Evolutionary conservation across 1,140 invertebrate species (phyloP).

Genomic region (Trichogramma pretiosum): DNA sequence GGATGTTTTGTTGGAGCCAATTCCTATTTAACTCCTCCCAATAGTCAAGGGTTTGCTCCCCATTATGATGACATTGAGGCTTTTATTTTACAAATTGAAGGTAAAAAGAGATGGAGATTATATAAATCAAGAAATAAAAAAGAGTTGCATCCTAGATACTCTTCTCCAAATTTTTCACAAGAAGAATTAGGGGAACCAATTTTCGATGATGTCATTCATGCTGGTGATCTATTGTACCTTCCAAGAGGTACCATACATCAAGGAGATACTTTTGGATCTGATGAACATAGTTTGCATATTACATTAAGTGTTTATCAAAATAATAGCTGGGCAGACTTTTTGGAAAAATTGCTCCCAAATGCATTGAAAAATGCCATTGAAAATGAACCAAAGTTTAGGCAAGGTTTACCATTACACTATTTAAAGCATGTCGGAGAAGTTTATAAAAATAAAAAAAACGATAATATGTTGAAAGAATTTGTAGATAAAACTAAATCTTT

Average conservation of each 20-base stretch:
- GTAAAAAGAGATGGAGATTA: constrained; percentile 87
- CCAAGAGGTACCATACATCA: constrained; percentile 92
- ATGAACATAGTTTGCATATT: constrained; percentile 81
- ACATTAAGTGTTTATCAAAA: constrained; percentile 88
- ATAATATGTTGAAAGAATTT: constrained; percentile 48
- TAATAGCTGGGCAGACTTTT: constrained; percentile 80
- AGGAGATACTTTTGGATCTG: constrained; percentile 59
- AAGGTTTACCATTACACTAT: constrained; percentile 74
- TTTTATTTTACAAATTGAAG: constrained; percentile 93
- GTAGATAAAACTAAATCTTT: constrained; percentile 52
- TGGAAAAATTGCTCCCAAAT: constrained; percentile 71
- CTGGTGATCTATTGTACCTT: constrained; percentile 88
- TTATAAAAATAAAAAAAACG: constrained; percentile 45
- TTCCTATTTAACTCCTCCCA: constrained; percentile 89
- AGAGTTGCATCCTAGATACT: constrained; percentile 68
- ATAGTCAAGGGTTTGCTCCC: constrained; percentile 93
- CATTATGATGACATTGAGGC: constrained; percentile 99
- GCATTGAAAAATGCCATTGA: constrained; percentile 66
- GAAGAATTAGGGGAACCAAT: constrained; percentile 73
- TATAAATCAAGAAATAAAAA: constrained; percentile 60
- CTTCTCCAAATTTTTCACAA: constrained; percentile 74
- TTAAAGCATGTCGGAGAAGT: constrained; percentile 63
- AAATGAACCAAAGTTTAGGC: constrained; percentile 62
- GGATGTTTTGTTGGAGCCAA: constrained; percentile 90
- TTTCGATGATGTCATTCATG: constrained; percentile 68